A percentile compares a stretch with the other conserved stretches of the same genome.
Conservation (phyloP, 2,113 vertebrate species). For the Corythornis madagascariensis region DNA sequence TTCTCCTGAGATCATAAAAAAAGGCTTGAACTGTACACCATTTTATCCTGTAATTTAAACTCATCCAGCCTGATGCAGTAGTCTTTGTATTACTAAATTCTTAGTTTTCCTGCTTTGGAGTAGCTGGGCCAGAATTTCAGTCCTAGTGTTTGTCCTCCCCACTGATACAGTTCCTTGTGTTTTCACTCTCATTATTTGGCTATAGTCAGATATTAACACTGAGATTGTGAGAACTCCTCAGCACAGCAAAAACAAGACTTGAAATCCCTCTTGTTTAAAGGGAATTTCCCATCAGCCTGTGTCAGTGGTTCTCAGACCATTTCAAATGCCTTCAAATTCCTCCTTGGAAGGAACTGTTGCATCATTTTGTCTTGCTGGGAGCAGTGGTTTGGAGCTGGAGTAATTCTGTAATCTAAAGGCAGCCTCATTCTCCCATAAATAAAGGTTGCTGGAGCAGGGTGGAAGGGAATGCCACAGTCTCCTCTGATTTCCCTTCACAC, state of each 20-base stretch:
- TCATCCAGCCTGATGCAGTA: neutral
- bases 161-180: neutral
- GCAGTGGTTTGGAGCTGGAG: conserved; percentile 14
- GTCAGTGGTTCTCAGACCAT: neutral
- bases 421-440: neutral
- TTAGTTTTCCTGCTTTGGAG: neutral
- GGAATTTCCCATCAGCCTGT: neutral
- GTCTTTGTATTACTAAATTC: neutral
- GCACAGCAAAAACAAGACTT: neutral
- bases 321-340: neutral
- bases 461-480: neutral
- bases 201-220: neutral
- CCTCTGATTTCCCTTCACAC: neutral
- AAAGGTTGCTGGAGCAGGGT: neutral
- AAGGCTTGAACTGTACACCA: neutral
- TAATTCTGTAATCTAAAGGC: conserved; percentile 2
- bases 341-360: neutral
- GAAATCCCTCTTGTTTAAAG: neutral
- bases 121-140: neutral
- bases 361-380: neutral
- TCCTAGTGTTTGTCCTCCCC: neutral
- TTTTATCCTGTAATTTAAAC: conserved; percentile 4
- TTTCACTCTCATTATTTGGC: neutral
- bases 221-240: neutral
- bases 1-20: neutral